Base-by-base conservation (phyloP, 1,140 invertebrate species). In the Aethina tumida region DNA sequence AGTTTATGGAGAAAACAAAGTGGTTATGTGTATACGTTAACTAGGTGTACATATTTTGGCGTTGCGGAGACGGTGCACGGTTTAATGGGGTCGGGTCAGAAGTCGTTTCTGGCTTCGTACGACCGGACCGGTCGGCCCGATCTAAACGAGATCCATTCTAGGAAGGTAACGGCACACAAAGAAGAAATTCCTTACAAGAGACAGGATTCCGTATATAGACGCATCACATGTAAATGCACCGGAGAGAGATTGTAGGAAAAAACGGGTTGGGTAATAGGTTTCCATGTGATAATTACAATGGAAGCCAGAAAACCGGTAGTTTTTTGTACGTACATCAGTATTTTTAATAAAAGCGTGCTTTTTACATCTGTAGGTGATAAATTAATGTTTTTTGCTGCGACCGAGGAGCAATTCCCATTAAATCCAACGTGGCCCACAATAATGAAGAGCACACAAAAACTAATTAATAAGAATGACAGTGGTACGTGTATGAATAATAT, bases 71-170 rank as follows among this genome's bases (percentile, higher is more conserved):
- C n/a, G n/a, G 14, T 26, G n/a, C 24, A 26, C 13, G 20, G 14
- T 34, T 34, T 34, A 34, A n/a, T 12, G 28, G 9, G 14, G 32
- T 20, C 17, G 32, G 20, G 32, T 34, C 32, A 34, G 22, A 10
- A 20, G 32, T 10, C 32, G 13, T 13, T 14, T 32, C 5, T 12
- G 10, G 12, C 19, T 17, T 32, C 30, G 16, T 32, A 17, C n/a
- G 19, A 34, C 32, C 32, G 32, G 32, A 17, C 18, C 22, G 4
- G 22, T n/a, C n/a, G n/a, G n/a, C n/a, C n/a, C n/a, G 15, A 34
- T 34, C 32, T 34, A 21, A 19, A 34, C 32, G 18, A 34, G 32
- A 34, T 17, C 32, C 22, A 20, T n/a, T n/a, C n/a, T n/a, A n/a
- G n/a, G n/a, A n/a, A n/a, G 32, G 22, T 34, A 19, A 21, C 24